Evolutionary conservation across 2,113 vertebrate genomes (phyloP), one percentile per base, ranked within the genome.

Genomic region (Machaerirhynchus nigripectus): DNA sequence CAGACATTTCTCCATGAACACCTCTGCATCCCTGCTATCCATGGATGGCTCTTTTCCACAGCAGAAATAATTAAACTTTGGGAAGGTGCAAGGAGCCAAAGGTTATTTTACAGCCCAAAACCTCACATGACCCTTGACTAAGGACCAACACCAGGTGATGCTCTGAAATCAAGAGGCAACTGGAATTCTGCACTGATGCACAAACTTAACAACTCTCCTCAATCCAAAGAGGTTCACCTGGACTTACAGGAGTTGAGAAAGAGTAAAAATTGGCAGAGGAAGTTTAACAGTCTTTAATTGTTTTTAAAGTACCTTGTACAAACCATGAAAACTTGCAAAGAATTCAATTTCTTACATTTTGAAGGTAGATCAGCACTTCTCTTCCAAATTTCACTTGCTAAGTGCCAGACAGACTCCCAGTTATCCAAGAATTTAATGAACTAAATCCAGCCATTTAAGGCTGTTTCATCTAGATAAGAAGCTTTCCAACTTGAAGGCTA

Each of bases 341-440:
- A 90, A 88, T 69, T 80, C 37, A 15, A 46, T 93, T 89, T 82
- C 86, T 87, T 90, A 42, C n/a, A 37, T 61, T 68, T 52, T 46
- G 49, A 79, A 81, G 30, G 73, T 67, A 53, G 53, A 93, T 74
- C 73, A 78, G 73, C 61, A 75, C 30, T 92, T 64, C 57, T 86
- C 13, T 65, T 87, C 80, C 78, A 88, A 74, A 68, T 91, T 86
- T 63, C 87, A 44, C 42, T 95, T 86, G 60, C 49, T 92, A 87
- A 90, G 77, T 88, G 92, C 70, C 86, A 94, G 79, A 88, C 81
- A 95, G 90, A 61, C 79, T 93, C 87, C 89, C 90, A 94, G 87
- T 94, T 90, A 95, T 80, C 94, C 52, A 67, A 63, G 78, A 93
- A 82, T 89, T 97, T 95, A 95, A 94, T 91, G 96, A 93, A 91